Evolutionary conservation across 2,888 invertebrate genomes (phyloP), one percentile per base, ranked within the genome.

Genomic region (Melipona bicolor): DNA sequence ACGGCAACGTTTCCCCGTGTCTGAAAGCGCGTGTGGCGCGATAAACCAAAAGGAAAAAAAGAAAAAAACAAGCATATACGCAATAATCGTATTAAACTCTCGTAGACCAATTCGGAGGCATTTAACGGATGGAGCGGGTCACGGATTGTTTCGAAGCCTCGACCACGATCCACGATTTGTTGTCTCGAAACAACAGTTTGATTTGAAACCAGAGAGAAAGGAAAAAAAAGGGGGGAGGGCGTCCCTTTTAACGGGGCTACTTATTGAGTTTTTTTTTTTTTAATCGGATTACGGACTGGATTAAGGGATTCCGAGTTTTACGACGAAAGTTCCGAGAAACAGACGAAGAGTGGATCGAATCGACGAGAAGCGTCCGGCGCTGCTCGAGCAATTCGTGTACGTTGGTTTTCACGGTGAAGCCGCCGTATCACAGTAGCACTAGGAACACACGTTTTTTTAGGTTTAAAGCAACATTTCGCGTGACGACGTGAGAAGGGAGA

Each of bases 381-480:
- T 61, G 62, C 61, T 69, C 73, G 70, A 75, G 52, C 50, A 79
- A 61, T 79, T 78, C 85, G 83, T 77, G 77, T 70, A 77, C 75
- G 85, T 32, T 64, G 86, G 71, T 88, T 86, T 77, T 77, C 86
- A 81, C 72, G 72, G 64, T 76, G 59, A 82, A 83, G 76, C 77
- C 79, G 80, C 79, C 86, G 88, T 88, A 88, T 88, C 88, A 83
- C 86, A 79, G 88, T 88, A 88, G 88, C 65, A 79, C 64, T 88
- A 88, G 85, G 56, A 67, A 83, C 78, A 87, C 88, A 88, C 87
- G 79, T 83, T 82, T 43, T 43, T 43, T 86, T 88, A 88, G 81
- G 64, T 87, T 32, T 77, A 49, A 69, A 74, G 59, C 61, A 61
- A 78, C 64, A n/a, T n/a, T n/a, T n/a, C n/a, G 87, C 78, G 80